These are phyloP conservation scores for Montipora foliosa DNA, from an alignment of 64 coral and sea anemone species.

Conservation along the genomic window DNA sequence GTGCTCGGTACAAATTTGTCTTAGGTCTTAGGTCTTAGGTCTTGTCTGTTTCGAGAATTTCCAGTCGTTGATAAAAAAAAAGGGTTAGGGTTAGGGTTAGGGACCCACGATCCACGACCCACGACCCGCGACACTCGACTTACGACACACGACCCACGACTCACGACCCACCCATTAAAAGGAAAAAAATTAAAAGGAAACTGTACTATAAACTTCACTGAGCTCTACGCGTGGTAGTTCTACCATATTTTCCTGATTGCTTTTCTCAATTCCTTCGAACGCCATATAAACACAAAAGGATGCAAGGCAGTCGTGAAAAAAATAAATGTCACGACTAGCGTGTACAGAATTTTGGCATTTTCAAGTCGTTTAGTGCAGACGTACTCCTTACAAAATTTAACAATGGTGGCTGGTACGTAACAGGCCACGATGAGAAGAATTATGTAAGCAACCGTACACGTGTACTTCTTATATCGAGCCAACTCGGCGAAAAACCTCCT, in stretches of 20 bases:
- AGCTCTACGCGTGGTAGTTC: background rate
- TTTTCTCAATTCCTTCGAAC: background rate
- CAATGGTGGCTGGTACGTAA: conserved; percentile 5
- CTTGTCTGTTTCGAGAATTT: no score
- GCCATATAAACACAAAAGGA: conserved; percentile 11
- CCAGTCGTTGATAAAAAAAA: no score
- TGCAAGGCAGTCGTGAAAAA: conserved; percentile 28
- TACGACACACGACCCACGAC: no score
- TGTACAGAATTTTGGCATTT: conserved; percentile 37
- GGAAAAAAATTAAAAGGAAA: no score
- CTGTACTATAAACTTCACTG: no score
- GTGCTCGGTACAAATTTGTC: no score
- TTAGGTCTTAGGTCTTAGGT: no score
- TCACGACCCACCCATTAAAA: no score
- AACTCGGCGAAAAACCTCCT: conserved; percentile 2
- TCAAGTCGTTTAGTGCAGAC: conserved; percentile 28
- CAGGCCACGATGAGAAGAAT: conserved; percentile 2
- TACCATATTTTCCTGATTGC: conserved; percentile 14
- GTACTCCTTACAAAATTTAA: conserved; percentile 29
- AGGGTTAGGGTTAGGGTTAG: no score
- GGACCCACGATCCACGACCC: no score
- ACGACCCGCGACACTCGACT: no score
- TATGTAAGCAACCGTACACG: background rate
- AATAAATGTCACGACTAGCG: conserved; percentile 10
- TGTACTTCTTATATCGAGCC: conserved; percentile 20